These are phyloP conservation scores for Drosophila leontia DNA, from an alignment of 1,140 invertebrate genomes.

Conservation along the genomic window DNA sequence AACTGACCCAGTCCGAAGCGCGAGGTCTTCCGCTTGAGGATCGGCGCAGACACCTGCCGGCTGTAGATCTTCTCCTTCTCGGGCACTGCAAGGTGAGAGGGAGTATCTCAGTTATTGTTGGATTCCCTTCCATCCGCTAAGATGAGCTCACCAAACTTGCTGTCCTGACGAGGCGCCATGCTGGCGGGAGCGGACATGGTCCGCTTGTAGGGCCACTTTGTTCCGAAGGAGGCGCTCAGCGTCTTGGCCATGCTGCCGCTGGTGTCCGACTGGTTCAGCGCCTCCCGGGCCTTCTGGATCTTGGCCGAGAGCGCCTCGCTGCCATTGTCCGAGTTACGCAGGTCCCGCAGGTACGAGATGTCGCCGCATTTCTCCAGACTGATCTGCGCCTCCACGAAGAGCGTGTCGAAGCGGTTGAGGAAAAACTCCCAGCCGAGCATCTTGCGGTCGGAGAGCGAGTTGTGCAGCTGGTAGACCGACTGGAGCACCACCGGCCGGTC, in stretches of 20 bases:
- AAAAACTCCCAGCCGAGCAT: conserved; percentile 99
- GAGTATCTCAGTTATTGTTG: not conserved
- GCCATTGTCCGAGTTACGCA: conserved; percentile 94
- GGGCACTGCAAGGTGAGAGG: conserved; percentile 75
- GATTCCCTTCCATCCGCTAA: too few species aligned
- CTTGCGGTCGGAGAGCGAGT: conserved; percentile 94
- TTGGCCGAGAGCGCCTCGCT: conserved; percentile 96
- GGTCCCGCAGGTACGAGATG: conserved; percentile 93
- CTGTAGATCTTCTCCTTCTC: conserved; percentile 96
- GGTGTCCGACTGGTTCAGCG: conserved; percentile 89
- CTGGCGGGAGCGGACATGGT: conserved; percentile 96
- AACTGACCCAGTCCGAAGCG: conserved; percentile 96
- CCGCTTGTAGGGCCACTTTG: conserved; percentile 97
- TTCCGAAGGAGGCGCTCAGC: conserved; percentile 94
- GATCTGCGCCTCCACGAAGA: conserved; percentile 98
- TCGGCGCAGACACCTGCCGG: conserved; percentile 94
- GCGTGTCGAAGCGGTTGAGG: conserved; percentile 97
- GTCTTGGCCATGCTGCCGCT: conserved; percentile 89
- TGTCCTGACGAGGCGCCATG: conserved; percentile 91
- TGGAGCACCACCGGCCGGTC: conserved; percentile 99
- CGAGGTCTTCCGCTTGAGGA: conserved; percentile 95
- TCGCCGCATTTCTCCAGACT: conserved; percentile 93
- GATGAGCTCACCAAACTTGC: conserved; percentile 88
- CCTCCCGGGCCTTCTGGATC: conserved; percentile 95
- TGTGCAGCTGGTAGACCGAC: conserved; percentile 97